phyloP scores from a whole-genome alignment of 2,888 invertebrate genomes.

The Lithophane leautieri region DNA sequence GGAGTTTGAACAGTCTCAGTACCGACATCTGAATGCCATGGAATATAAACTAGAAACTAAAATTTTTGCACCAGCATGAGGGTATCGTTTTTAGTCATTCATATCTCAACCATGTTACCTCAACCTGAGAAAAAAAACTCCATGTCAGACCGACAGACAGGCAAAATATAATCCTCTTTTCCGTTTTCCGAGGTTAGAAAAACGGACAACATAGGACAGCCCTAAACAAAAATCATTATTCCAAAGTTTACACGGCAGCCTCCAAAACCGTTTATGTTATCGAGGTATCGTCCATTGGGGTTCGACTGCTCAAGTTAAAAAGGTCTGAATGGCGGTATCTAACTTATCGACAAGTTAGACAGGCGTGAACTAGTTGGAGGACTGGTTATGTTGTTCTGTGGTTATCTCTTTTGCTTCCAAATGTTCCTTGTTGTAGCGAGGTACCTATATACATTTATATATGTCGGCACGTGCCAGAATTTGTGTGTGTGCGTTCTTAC shows the following conservation, averaged over 20 bases:
- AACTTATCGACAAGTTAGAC: conserved; percentile 62
- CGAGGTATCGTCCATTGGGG: conserved; percentile 33
- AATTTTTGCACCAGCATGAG: not conserved
- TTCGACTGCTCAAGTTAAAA: conserved; percentile 43
- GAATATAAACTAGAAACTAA: not conserved
- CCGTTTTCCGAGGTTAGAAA: not conserved
- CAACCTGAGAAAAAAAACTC: not conserved
- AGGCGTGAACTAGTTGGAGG: conserved; percentile 49
- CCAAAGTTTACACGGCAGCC: not conserved
- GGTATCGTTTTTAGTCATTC: not conserved
- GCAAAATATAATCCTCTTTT: not conserved
- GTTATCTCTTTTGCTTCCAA: conserved; percentile 43
- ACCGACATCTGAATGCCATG: not conserved
- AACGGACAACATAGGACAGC: not conserved
- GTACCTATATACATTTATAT: not conserved
- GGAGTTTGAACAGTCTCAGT: not conserved
- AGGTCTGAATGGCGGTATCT: conserved; percentile 44
- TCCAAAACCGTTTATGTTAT: conserved; percentile 30
- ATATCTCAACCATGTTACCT: not conserved
- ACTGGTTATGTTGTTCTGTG: conserved; percentile 26
- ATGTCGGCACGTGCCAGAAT: not conserved
- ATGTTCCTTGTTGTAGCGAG: conserved; percentile 17
- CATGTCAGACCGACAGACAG: too few relatives aligned
- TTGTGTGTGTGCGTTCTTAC: conserved; percentile 2
- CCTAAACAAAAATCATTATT: not conserved